Evolutionary conservation across 1,140 invertebrate species (phyloP).

Genomic region (Tetramorium alpestre): DNA sequence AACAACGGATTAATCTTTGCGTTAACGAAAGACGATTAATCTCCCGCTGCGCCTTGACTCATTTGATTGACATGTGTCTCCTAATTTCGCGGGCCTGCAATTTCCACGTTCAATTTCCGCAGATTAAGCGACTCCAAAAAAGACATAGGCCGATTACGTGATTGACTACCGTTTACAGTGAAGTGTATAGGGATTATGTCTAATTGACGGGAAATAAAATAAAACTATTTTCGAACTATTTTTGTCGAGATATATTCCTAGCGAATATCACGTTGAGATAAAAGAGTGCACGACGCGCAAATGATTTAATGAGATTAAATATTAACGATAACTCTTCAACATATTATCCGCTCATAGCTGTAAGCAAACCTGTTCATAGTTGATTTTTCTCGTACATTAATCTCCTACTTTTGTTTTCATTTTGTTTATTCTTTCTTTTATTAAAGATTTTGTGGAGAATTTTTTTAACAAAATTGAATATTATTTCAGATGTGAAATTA

Average conservation of each 20-base stretch:
- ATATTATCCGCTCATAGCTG: not conserved
- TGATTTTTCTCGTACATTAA: not conserved
- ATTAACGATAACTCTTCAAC: not conserved
- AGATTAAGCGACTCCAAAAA: constrained; percentile 40
- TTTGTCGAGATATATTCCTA: not conserved
- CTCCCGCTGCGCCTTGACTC: not conserved
- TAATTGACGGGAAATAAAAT: constrained; percentile 27
- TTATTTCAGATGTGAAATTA: not conserved
- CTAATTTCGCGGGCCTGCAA: constrained; percentile 48
- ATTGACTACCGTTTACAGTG: constrained; percentile 19
- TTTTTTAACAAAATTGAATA: constrained; percentile 8
- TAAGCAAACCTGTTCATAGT: not conserved
- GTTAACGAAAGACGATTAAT: constrained; percentile 44
- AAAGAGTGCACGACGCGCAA: not conserved
- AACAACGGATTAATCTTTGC: not conserved
- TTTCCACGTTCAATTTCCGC: constrained; percentile 52
- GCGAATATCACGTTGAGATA: not conserved
- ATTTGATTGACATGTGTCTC: constrained; percentile 20
- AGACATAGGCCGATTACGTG: constrained; percentile 49
- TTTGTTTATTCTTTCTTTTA: not conserved
- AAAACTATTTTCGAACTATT: not conserved
- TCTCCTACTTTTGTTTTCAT: not conserved
- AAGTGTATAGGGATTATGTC: constrained; percentile 9
- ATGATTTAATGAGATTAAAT: not conserved
- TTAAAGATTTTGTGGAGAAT: not conserved